phyloP scores from a whole-genome alignment of 1,140 invertebrate genomes.

The Heliconius melpomene region DNA sequence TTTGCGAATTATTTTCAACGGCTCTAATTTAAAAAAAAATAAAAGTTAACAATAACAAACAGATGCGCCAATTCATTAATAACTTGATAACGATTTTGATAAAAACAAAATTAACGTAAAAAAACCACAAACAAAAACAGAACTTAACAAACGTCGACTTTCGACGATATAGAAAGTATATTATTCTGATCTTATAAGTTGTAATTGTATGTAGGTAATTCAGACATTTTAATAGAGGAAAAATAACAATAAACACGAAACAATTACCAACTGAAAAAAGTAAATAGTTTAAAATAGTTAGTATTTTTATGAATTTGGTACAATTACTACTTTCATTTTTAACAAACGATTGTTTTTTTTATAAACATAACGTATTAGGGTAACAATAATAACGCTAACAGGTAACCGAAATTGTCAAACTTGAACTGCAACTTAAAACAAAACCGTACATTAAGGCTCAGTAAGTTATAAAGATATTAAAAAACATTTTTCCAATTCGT shows the following conservation, averaged over 20 bases:
- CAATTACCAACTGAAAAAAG: slow-evolving; percentile 1
- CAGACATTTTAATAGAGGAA: not conserved
- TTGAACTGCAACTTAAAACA: slow-evolving; percentile 46
- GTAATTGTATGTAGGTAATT: not conserved
- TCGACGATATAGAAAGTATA: not conserved
- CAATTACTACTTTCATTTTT: not conserved
- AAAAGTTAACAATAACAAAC: not conserved
- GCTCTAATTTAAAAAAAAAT: not conserved
- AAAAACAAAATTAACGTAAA: not conserved
- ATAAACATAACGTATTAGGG: not conserved
- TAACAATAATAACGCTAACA: slow-evolving; percentile 25
- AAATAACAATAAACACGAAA: not conserved
- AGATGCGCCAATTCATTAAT: not conserved
- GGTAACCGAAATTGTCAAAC: slow-evolving; percentile 36
- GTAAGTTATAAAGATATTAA: not conserved
- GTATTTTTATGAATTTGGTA: not conserved
- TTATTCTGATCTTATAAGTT: not conserved
- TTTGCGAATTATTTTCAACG: not conserved
- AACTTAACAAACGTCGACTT: not conserved
- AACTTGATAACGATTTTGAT: too few relatives aligned
- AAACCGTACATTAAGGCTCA: slow-evolving; percentile 76
- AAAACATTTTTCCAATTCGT: not conserved
- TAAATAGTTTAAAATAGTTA: not conserved
- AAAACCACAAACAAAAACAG: not conserved
- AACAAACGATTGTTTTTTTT: not conserved